Evolutionary conservation across 1,140 invertebrate species (phyloP), one percentile per base, ranked within the genome.

Genomic region (silkworm (Bombyx mori)): DNA sequence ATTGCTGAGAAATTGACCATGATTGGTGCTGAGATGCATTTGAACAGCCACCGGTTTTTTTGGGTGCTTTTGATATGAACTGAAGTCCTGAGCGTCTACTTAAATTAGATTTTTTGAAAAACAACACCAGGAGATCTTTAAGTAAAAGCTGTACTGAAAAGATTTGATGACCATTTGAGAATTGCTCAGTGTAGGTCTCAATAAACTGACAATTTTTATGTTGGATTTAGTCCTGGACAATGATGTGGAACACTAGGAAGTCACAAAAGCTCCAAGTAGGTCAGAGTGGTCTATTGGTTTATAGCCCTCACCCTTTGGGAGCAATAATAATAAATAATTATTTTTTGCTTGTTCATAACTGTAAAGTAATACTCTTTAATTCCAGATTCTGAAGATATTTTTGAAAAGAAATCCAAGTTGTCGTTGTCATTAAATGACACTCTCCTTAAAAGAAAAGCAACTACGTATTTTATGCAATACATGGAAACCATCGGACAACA

Each of bases 381-480:
- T 52, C 57, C 62, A 63, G 62, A 63, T 57, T 48, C 42, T 18
- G 42, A 35, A 58, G 65, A 75, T 58, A 65, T 82, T 61, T 85
- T 85, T 71, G 73, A 71, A 50, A 82, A 82, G 65, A 79, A 79
- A 66, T 87, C 86, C 6, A 84, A 86, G 61, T 65, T 89, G 55
- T 82, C 80, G 48, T 71, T 87, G 57, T 82, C 57, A 66, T 68
- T 89, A 61, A 62, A 76, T 73, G 82, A 88, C 57, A 78, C 85
- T 61, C 66, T 89, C 50, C 54, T 71, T 50, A 76, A 80, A 62
- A 85, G 77, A 69, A 82, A 75, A 58, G 71, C 75, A 51, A 60
- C 86, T 45, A 80, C 77, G 65, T 79, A 89, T 76, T 88, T 89
- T 71, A 56, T 83, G 53, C 76, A 81, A 58, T 88, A 76, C 57